These are phyloP conservation scores for Nebria ingens DNA, from an alignment of 1,140 invertebrate genomes.

Conservation along the genomic window DNA sequence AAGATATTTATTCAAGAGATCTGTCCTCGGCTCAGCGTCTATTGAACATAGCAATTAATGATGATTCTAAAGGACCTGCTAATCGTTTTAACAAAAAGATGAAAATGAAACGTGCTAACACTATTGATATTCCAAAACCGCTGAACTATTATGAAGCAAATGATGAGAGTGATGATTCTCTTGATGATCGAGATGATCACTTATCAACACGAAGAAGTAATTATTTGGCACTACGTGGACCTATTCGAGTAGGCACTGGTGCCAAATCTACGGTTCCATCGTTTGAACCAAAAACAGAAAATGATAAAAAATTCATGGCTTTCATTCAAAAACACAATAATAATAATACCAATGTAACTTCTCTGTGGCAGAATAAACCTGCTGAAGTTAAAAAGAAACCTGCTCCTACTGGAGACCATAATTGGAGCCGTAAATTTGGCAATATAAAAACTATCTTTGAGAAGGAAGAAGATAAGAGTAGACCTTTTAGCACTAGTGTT, in stretches of 20 bases:
- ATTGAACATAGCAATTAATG: conserved; percentile 21
- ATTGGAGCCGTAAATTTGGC: conserved; percentile 72
- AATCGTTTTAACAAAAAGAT: conserved; percentile 58
- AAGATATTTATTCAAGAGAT: conserved; percentile 6
- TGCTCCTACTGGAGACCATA: conserved; percentile 26
- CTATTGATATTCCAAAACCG: conserved; percentile 74
- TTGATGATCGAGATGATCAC: conserved; percentile 23
- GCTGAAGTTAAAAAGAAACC: neutral
- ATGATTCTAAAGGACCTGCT: conserved; percentile 12
- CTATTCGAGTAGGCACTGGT: conserved; percentile 45
- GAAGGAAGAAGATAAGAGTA: conserved; percentile 26
- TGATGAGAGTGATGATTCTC: conserved; percentile 33
- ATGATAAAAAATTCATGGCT: conserved; percentile 72
- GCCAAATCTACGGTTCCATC: conserved; percentile 41
- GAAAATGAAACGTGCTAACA: conserved; percentile 77
- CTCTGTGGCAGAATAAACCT: conserved; percentile 21
- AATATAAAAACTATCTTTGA: conserved; percentile 81
- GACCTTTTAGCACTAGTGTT: conserved; percentile 27
- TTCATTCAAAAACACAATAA: conserved; percentile 66
- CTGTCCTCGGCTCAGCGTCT: conserved; percentile 25
- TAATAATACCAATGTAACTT: conserved; percentile 24
- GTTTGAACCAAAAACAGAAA: conserved; percentile 72
- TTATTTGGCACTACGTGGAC: conserved; percentile 41
- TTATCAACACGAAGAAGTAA: conserved; percentile 27
- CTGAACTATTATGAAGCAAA: conserved; percentile 43